Base-by-base conservation (phyloP, 1,140 invertebrate genomes). In the Teleogryllus occipitalis region DNA sequence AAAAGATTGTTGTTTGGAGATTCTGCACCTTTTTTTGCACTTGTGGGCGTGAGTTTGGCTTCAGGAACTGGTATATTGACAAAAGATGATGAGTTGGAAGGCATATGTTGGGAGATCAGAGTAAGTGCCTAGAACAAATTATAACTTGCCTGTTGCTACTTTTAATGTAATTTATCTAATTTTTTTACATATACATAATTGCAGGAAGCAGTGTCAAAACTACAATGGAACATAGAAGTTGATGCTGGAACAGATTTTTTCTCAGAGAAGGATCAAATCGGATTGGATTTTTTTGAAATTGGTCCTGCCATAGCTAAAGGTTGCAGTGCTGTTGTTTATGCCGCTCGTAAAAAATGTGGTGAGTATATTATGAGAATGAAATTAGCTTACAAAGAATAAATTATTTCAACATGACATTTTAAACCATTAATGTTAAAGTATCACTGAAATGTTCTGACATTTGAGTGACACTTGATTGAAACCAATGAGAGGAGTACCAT, bases 291-390 rank as follows among this genome's bases (percentile, higher is more conserved):
- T 83, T 89, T 95, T 80, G 87, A 90, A 78, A 87, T 95, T 80
- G 93, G 93, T 6, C 87, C 90, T 39, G 85, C 90, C 0, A 92
- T 97, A 81, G 93, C 91, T 10, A 95, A 96, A 86, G 95, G 95
- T 46, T 93, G 93, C 84, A 94, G 92, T 82, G 95, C 93, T 73
- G 94, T 92, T 54, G 94, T 97, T 8, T 95, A 96, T 85, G 89
- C 92, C 46, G 93, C 93, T 73, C 88, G 86, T 82, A 85, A 88
- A 80, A 90, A 87, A 73, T n/a, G 49, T 73, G 48, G 80, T 80
- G 47, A 22, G 27, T 75, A 75, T 72, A 72, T 72, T n/a, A 1
- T 72, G 65, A 6, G n/a, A 72, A 72, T 72, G 6, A 72, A 72
- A 72, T 72, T 14, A 72, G 54, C 54, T 72, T 72, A 15, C 14